These are phyloP conservation scores for Scelioninae gen. 1 DNA, from an alignment of 2,888 invertebrate species.

Conservation along the genomic window DNA sequence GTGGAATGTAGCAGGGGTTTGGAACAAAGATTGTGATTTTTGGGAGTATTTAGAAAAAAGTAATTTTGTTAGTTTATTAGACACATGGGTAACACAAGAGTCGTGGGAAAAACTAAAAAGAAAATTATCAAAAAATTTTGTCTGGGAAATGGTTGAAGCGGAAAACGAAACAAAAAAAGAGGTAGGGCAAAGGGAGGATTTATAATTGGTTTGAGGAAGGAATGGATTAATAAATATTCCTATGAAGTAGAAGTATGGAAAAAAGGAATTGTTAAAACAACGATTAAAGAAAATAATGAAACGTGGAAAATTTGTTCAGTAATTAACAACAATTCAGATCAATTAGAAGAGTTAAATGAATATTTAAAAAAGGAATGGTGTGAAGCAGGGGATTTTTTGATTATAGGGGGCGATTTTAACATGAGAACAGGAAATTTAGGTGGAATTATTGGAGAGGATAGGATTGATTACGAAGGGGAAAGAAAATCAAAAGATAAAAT, in stretches of 20 bases:
- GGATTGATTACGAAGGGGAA: too few relatives aligned
- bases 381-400: too few relatives aligned
- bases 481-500: too few relatives aligned
- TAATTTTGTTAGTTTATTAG: constrained; percentile 43
- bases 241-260: constrained; percentile 1
- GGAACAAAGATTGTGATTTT: constrained; percentile 44
- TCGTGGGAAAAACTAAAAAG: constrained; percentile 24
- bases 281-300: background rate
- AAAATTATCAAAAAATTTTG: constrained; percentile 18
- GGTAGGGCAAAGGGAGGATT: constrained; percentile 43
- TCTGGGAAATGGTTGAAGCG: constrained; percentile 18
- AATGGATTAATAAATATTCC: background rate
- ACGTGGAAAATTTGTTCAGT: constrained; percentile 5
- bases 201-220: constrained; percentile 39
- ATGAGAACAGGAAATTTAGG: too few relatives aligned
- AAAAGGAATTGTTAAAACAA: constrained; percentile 6
- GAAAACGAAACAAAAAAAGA: constrained; percentile 13
- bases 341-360: constrained; percentile 7
- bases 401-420: background rate
- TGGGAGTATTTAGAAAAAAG: constrained; percentile 33
- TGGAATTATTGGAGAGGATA: too few relatives aligned
- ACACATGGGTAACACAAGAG: constrained; percentile 50
- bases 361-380: background rate
- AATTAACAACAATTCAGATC: constrained; percentile 8
- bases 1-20: constrained; percentile 39